Percentiles rank a stretch among this genome's conserved stretches.
Evolutionary conservation across 64 coral and sea anemone species (phyloP).

Genomic region (Porites australiensis): DNA sequence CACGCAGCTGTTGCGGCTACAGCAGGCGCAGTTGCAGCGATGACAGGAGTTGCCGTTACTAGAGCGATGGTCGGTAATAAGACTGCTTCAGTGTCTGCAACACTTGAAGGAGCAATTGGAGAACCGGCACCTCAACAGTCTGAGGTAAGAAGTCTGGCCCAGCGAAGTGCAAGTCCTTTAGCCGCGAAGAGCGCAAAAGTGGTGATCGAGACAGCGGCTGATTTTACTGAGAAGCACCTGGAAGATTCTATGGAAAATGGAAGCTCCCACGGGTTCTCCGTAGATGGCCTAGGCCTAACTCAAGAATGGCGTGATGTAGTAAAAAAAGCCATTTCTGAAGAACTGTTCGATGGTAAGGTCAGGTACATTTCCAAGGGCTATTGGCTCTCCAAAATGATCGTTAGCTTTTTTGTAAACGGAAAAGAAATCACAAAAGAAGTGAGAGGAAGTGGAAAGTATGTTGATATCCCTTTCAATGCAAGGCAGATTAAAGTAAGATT

Average conservation of each 20-base stretch:
- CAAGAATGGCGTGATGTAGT: no score
- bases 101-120: slow-evolving; percentile 40
- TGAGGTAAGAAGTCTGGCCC: slow-evolving; percentile 26
- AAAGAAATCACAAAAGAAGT: neutral
- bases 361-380: slow-evolving; percentile 25
- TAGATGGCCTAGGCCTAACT: no score
- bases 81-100: slow-evolving; percentile 40
- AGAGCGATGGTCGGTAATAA: neutral
- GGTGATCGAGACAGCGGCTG: neutral
- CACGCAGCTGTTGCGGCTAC: slow-evolving; percentile 4
- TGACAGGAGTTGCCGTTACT: slow-evolving; percentile 35
- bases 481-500: slow-evolving; percentile 47
- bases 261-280: neutral
- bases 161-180: neutral
- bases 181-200: slow-evolving; percentile 17
- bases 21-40: slow-evolving; percentile 35
- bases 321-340: no score
- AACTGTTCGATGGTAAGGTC: neutral
- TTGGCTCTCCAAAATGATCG: slow-evolving; percentile 60
- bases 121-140: slow-evolving; percentile 19
- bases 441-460: neutral
- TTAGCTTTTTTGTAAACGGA: neutral
- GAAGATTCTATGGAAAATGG: slow-evolving; percentile 69
- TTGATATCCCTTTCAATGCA: slow-evolving; percentile 25
- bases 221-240: slow-evolving; percentile 28